phyloP scores from a whole-genome alignment of 1,140 invertebrate genomes.

The Aleiodes sp. region DNA sequence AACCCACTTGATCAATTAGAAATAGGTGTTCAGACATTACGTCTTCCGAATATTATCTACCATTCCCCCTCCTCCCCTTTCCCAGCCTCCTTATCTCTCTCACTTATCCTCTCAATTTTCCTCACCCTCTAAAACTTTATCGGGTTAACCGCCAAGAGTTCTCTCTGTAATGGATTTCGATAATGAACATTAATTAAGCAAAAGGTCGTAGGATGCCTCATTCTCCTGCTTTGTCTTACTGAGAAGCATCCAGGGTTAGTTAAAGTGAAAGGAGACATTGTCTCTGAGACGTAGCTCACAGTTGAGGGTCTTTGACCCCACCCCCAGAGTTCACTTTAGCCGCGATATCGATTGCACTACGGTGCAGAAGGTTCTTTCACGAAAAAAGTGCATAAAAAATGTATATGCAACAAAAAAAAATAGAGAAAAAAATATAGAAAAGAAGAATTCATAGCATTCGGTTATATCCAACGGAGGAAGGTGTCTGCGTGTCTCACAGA shows the following conservation, averaged over 20 bases:
- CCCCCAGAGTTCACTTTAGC: conserved; percentile 1
- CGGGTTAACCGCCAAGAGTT: conserved; percentile 18
- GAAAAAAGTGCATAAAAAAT: not conserved
- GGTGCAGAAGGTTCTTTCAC: not conserved
- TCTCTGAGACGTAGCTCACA: too few relatives aligned
- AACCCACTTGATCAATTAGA: not conserved
- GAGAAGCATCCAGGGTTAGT: not conserved
- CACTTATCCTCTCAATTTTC: conserved; percentile 8
- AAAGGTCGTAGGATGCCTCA: not conserved
- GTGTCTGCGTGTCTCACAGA: conserved; percentile 12
- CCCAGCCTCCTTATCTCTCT: too few relatives aligned
- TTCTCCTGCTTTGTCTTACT: not conserved
- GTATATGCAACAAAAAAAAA: not conserved
- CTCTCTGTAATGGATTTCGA: conserved; percentile 25
- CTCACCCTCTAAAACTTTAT: not conserved
- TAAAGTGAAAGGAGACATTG: too few relatives aligned
- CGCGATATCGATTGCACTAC: conserved; percentile 18
- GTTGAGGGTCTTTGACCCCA: conserved; percentile 22
- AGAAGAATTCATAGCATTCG: too few relatives aligned
- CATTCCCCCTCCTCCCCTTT: not conserved
- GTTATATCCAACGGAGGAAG: conserved; percentile 11
- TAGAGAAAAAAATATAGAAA: not conserved
- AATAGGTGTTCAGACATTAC: not conserved
- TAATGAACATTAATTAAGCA: conserved; percentile 32
- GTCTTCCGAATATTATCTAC: conserved; percentile 18